Base-by-base conservation (phyloP, 1,140 invertebrate genomes). In the Solen grandis region DNA sequence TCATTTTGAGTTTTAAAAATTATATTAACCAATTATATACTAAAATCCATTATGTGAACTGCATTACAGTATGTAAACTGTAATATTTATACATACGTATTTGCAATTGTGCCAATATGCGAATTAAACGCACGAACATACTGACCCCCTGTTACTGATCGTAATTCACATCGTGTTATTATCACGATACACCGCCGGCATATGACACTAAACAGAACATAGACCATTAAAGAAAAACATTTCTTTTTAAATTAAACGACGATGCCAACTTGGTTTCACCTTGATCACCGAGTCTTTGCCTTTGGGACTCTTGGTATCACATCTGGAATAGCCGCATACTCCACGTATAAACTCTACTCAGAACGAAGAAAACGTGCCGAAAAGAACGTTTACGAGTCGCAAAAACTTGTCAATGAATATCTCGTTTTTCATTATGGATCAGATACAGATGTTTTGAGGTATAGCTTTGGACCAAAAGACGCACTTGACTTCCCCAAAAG, bases 401-500 rank as follows among this genome's bases (percentile, higher is more conserved):
- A 86, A 36, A 91, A 90, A 84, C 72, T 87, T 8, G 46, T 92
- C 27, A 87, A 88, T 62, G 89, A 92, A 83, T 92, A 92, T 57
- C 72, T 92, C 10, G 65, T 90, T 31, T 90, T 92, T 81, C 91
- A 92, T 82, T 92, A 88, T 82, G 87, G 88, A 0, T 65, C 82
- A 1, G 84, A 86, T n/a, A 72, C 84, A 31, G 85, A 91, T 63
- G 60, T 90, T 46, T 65, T 90, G 13, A 75, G 75, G 14, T 90
- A 87, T 70, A 84, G 88, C 31, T 88, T 89, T 79, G 89, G 88
- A 19, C 90, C 90, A 31, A 85, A 85, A 38, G 86, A 88, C 50
- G 75, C 87, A 5, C 72, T 91, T 25, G 87, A 91, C 70, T 92
- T 92, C 76, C 90, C 91, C 2, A 91, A 88, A 82, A 73, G 90